Evolutionary conservation across 2,888 invertebrate species (phyloP), one percentile per base, ranked within the genome.

Genomic region (Rotaria socialis): DNA sequence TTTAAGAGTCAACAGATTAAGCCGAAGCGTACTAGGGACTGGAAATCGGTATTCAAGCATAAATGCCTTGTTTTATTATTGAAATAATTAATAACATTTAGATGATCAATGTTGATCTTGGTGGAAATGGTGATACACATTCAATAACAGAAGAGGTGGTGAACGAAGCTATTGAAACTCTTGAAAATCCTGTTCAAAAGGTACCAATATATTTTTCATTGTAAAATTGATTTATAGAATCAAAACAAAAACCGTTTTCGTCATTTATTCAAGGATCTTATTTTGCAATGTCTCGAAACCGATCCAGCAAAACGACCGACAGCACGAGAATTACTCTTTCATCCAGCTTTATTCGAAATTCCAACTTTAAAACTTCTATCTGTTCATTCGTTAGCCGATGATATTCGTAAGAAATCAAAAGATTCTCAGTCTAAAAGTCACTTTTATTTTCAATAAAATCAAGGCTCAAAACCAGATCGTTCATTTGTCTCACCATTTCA

Each of bases 301-400:
- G 94, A 96, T 90, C 96, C 96, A 19, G 92, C 93, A 88, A 93
- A 94, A 89, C 93, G 99, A 91, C 97, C 97, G 86, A 95, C 95
- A 88, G 97, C 98, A 87, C 93, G 95, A 89, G 95, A 98, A 91
- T 93, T 99, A 88, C 94, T 99, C 87, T 98, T 98, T 93, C 98
- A 99, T 92, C 95, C 96, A 88, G 93, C 97, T 89, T 93, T 99
- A 88, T 99, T 98, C 93, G 98, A 99, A 93, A 93, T 99, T 88
- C 98, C 97, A 92, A 94, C 96, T 88, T 93, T 99, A 87, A 97
- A 97, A 92, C 89, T 92, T 47, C 88, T 92, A 16, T 90, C 92
- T 80, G 91, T 91, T 47, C 97, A 99, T 92, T 94, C 94, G 89
- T 94, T 98, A 91, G 95, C 97, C 90, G 95, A 95, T 91, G 94